Base-by-base conservation (phyloP, 37 sponge, comb jelly and placozoan genomes). In the Geodia barretti region DNA sequence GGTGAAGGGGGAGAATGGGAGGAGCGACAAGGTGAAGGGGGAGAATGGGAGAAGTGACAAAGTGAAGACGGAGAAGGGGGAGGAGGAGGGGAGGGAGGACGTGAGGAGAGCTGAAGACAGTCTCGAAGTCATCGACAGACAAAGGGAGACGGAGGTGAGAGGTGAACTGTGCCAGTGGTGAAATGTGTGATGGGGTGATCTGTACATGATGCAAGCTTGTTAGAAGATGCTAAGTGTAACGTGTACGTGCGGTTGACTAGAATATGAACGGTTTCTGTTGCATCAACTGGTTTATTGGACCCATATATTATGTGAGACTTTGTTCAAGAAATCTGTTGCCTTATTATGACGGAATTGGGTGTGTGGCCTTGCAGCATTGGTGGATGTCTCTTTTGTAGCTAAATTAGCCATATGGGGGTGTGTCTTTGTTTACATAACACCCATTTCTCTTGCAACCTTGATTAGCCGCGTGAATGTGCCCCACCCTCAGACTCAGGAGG, bases 121-220 rank as follows among this genome's bases (percentile, higher is more conserved):
- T 70, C 32, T 77, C 40, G 78, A 30, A 4, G 40, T 76, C 42
- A 70, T 84, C 39, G 65, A 76, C 38, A 26, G 65, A 41, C 68
- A 68, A 21, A 39, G 33, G 31, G 60, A n/a, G 67, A 47, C 67
- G 70, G 67, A 2, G 60, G 34, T 37, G n/a, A 75, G 75, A 68
- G 41, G 41, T 25, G 67, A 8, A 24, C 67, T 8, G n/a, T n/a
- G n/a, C n/a, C n/a, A n/a, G n/a, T n/a, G n/a, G n/a, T n/a, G n/a
- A 14, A 47, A 47, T 7, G 54, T 17, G 54, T 7, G 54, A 47
- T 47, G 54, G 54, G 54, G 54, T 47, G 54, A n/a, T n/a, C n/a
- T 58, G 60, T 19, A 19, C 19, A 20, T 58, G 60, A 20, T 11
- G 17, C 60, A 58, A 58, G 17, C 20, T 26, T 64, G n/a, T 64